Base-by-base conservation (phyloP, 2,888 invertebrate species). In the Leucoma salicis region DNA sequence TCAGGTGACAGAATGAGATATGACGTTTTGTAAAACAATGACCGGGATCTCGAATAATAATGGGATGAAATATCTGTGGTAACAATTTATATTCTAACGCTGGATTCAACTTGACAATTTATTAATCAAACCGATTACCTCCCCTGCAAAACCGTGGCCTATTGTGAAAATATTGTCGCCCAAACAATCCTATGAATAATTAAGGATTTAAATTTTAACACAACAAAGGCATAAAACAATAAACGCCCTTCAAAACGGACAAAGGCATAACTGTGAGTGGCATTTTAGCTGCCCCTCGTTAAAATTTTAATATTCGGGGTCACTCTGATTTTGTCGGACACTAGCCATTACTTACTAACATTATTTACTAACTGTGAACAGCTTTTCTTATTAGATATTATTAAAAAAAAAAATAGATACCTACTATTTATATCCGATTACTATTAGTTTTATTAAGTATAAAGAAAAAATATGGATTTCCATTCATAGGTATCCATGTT, bases 71-170 rank as follows among this genome's bases (percentile, higher is more conserved):
- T 88, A 89, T 89, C 76, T 83, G 86, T 77, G 87, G 88, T 81
- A 78, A 84, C 88, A 85, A 89, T 89, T 88, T 84, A 89, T 86
- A 86, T 83, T 84, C 82, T 82, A 84, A 78, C 83, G 65, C 78
- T 82, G 89, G 86, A 88, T 89, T 82, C 87, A 84, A 86, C 81
- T 88, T 89, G 89, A 88, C 89, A 89, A 89, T 89, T 88, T 89
- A 89, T 89, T 89, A 88, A 88, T 89, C 89, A 89, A 84, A 85
- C 78, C 87, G 86, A 89, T 89, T 89, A 86, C 88, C 82, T 77
- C 85, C 82, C 88, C 70, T 67, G 76, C 77, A 71, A 79, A 74
- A 77, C 81, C 78, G 64, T 54, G 52, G 74, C 78, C 86, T 85
- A 86, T 89, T 89, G 87, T 88, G 88, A 83, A 89, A 89, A 88